Percentiles rank a stretch among this genome's conserved stretches.
Conservation (phyloP, 2,888 invertebrate genomes). For the Thysanoteuthis rhombus region DNA sequence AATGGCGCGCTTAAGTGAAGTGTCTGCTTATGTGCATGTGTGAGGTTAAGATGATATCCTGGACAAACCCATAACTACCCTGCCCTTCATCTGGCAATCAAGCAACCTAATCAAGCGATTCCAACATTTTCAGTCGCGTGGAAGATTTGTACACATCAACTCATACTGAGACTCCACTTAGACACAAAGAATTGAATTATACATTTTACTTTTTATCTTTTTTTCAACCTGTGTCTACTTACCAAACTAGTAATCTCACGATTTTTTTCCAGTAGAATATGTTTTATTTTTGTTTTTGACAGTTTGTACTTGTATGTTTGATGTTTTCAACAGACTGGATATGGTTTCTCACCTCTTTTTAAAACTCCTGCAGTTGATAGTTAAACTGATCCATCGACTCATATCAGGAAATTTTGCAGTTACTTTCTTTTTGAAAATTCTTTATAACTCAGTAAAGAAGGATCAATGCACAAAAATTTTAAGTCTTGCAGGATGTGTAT, state of each 20-base stretch:
- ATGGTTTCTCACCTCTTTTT: not conserved
- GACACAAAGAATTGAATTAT: slow-evolving; percentile 12
- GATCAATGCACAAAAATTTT: not conserved
- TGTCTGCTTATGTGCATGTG: not conserved
- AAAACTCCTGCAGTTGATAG: not conserved
- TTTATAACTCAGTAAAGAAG: not conserved
- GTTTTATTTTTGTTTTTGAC: not conserved
- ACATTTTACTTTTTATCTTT: not conserved
- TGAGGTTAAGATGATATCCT: not conserved
- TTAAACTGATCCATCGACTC: not conserved
- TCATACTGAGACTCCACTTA: not conserved
- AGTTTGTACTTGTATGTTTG: not conserved
- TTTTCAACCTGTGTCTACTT: not conserved
- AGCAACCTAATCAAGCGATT: slow-evolving; percentile 12
- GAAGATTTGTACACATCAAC: not conserved
- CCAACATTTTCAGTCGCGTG: not conserved
- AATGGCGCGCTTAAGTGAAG: not conserved
- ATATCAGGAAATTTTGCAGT: not conserved
- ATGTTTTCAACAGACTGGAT: not conserved
- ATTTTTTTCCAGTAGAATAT: not conserved
- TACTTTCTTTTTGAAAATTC: not conserved
- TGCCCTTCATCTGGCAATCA: not conserved
- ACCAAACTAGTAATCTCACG: not conserved
- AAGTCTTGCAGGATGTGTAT: not conserved
- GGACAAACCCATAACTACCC: not conserved